phyloP scores from a whole-genome alignment of 2,113 vertebrate species.

The Pungitius pungitius region DNA sequence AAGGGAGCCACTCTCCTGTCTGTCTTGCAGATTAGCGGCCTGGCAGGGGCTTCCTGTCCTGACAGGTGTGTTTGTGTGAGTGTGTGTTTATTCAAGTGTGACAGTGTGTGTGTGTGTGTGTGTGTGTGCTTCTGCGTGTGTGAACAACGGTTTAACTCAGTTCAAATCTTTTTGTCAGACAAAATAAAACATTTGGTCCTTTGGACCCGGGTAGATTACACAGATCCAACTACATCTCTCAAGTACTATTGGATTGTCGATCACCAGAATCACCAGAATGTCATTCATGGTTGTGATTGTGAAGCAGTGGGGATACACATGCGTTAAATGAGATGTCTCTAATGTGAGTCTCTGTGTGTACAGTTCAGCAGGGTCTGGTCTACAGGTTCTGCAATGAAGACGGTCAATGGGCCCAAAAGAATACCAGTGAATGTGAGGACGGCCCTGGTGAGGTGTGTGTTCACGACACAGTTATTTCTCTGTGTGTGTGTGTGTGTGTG shows the following conservation, averaged over 20 bases:
- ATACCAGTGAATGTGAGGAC: constrained; percentile 88
- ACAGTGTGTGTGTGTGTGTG: no score
- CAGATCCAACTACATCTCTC: not conserved
- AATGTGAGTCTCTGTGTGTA: constrained; percentile 35
- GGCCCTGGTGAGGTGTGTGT: constrained; percentile 69
- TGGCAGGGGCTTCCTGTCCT: not conserved
- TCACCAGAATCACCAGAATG: no score
- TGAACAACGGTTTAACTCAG: no score
- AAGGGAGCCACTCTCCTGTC: not conserved
- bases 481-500: not conserved
- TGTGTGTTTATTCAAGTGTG: no score
- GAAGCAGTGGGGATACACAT: not conserved
- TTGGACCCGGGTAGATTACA: not conserved
- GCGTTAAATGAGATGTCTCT: not conserved
- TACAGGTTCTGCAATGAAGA: constrained; percentile 87
- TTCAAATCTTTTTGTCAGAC: not conserved
- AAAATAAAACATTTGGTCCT: not conserved
- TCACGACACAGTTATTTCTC: not conserved
- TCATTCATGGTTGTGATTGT: no score
- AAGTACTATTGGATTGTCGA: no score
- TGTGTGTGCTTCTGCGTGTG: no score
- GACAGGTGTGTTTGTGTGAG: no score
- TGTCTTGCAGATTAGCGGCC: not conserved
- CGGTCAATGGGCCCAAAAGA: constrained; percentile 85
- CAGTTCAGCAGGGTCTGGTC: constrained; percentile 87